phyloP scores from a whole-genome alignment of 2,888 invertebrate species.

The Caenorhabditis sinica region DNA sequence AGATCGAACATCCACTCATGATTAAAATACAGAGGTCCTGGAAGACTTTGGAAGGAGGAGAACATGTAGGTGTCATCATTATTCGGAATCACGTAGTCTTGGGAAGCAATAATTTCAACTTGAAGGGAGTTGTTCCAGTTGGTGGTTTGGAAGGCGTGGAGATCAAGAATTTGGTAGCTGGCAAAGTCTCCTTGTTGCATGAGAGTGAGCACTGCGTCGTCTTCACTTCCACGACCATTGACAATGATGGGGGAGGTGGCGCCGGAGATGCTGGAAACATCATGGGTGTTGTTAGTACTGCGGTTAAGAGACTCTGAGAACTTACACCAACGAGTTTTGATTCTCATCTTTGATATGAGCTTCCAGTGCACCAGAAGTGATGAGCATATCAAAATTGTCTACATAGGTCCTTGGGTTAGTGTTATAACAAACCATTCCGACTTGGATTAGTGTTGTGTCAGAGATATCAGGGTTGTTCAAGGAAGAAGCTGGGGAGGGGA shows the following conservation, averaged over 20 bases:
- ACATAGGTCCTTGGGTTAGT: slow-evolving; percentile 74
- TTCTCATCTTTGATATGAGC: slow-evolving; percentile 68
- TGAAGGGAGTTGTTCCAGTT: slow-evolving; percentile 77
- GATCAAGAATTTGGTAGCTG: slow-evolving; percentile 71
- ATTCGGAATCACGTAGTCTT: slow-evolving; percentile 41
- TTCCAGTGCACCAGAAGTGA: slow-evolving; percentile 74
- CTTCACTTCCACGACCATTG: slow-evolving; percentile 38
- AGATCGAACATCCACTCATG: slow-evolving; percentile 42
- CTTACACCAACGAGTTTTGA: slow-evolving; percentile 64
- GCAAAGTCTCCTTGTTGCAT: slow-evolving; percentile 47
- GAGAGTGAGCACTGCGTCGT: slow-evolving; percentile 34
- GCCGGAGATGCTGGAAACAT: slow-evolving; percentile 42
- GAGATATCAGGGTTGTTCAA: slow-evolving; percentile 41
- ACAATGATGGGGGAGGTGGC: slow-evolving; percentile 49
- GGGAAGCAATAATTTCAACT: slow-evolving; percentile 64
- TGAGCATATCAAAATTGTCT: slow-evolving; percentile 72
- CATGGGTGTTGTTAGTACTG: neutral
- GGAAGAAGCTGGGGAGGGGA: slow-evolving; percentile 45
- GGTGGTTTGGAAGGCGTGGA: slow-evolving; percentile 73
- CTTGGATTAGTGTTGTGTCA: slow-evolving; percentile 43
- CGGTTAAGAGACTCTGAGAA: no score
- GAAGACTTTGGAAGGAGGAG: slow-evolving; percentile 72
- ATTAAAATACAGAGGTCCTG: slow-evolving; percentile 66
- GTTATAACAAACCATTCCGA: slow-evolving; percentile 62
- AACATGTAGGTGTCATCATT: slow-evolving; percentile 68